These are phyloP conservation scores for Leptinotarsa haldemani DNA, from an alignment of 2,888 invertebrate species.

Conservation along the genomic window DNA sequence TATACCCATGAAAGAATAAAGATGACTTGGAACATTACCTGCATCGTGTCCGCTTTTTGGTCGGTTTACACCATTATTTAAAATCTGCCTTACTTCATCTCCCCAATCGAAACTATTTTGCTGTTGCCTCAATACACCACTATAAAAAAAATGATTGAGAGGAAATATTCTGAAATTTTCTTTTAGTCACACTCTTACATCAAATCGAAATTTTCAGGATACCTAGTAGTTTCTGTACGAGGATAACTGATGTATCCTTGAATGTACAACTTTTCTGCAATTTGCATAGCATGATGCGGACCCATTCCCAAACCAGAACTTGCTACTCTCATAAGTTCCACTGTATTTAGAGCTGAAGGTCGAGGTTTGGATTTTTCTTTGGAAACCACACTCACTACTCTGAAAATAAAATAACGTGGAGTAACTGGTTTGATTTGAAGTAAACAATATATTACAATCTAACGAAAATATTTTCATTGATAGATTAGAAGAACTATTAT, in stretches of 20 bases:
- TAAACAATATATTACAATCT: too few species aligned
- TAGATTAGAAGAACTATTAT: too few species aligned
- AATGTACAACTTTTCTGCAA: slow-evolving; percentile 93
- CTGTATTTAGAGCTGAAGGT: slow-evolving; percentile 95
- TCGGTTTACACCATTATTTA: slow-evolving; percentile 78
- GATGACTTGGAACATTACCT: slow-evolving; percentile 61
- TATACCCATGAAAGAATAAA: too few species aligned
- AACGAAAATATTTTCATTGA: too few species aligned
- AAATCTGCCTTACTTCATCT: slow-evolving; percentile 76
- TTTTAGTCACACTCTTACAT: slow-evolving; percentile 69
- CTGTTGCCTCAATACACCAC: slow-evolving; percentile 77
- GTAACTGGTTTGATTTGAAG: too few species aligned
- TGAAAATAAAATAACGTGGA: slow-evolving; percentile 55
- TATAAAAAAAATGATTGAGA: slow-evolving; percentile 58
- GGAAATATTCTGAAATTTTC: slow-evolving; percentile 5
- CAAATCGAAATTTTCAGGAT: slow-evolving; percentile 95
- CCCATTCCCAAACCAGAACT: slow-evolving; percentile 93
- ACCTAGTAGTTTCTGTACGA: slow-evolving; percentile 96
- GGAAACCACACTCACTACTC: slow-evolving; percentile 80
- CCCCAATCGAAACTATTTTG: slow-evolving; percentile 83
- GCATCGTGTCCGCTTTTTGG: slow-evolving; percentile 92
- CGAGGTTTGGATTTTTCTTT: slow-evolving; percentile 89
- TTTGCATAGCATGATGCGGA: slow-evolving; percentile 91
- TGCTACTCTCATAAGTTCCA: slow-evolving; percentile 93
- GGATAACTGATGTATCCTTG: slow-evolving; percentile 99